A percentile compares a stretch with the other conserved stretches of the same genome.
Conservation (phyloP, 2,888 invertebrate genomes). For the Ennomos fuscantarius region DNA sequence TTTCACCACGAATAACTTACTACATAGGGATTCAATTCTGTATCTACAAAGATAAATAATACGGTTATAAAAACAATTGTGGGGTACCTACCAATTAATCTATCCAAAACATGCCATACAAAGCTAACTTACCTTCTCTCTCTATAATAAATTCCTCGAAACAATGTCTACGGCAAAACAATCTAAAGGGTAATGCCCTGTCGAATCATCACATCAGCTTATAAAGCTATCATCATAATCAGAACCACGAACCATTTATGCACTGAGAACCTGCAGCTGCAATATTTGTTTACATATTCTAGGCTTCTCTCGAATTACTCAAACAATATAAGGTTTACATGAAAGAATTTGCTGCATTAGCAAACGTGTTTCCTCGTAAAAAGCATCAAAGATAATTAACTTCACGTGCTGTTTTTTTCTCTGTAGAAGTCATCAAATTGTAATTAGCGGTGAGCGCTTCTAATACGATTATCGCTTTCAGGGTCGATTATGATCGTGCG, state of each 20-base stretch:
- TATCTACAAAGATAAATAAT: too few relatives aligned
- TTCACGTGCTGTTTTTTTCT: slow-evolving; percentile 21
- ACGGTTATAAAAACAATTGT: too few relatives aligned
- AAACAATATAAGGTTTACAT: slow-evolving; percentile 23
- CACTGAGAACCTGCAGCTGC: slow-evolving; percentile 52
- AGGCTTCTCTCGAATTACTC: slow-evolving; percentile 51
- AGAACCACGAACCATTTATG: slow-evolving; percentile 37
- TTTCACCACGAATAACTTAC: too few relatives aligned
- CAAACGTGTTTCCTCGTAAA: slow-evolving; percentile 19
- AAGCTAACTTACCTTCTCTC: too few relatives aligned
- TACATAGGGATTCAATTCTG: too few relatives aligned
- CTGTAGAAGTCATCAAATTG: slow-evolving; percentile 27
- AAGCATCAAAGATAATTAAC: slow-evolving; percentile 3
- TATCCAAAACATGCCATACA: too few relatives aligned
- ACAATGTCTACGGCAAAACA: slow-evolving; percentile 18
- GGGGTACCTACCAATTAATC: too few relatives aligned
- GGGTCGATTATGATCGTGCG: slow-evolving; percentile 12
- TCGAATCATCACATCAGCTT: slow-evolving; percentile 53
- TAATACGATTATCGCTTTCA: slow-evolving; percentile 19
- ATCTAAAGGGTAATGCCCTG: slow-evolving; percentile 66
- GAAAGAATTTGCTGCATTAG: slow-evolving; percentile 34
- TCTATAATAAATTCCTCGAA: slow-evolving; percentile 9
- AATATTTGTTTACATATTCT: slow-evolving; percentile 51
- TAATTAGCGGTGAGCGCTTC: slow-evolving; percentile 23
- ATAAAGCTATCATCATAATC: slow-evolving; percentile 46